Evolutionary conservation across 1,140 invertebrate species (phyloP).

Genomic region (Drosophila willistoni): DNA sequence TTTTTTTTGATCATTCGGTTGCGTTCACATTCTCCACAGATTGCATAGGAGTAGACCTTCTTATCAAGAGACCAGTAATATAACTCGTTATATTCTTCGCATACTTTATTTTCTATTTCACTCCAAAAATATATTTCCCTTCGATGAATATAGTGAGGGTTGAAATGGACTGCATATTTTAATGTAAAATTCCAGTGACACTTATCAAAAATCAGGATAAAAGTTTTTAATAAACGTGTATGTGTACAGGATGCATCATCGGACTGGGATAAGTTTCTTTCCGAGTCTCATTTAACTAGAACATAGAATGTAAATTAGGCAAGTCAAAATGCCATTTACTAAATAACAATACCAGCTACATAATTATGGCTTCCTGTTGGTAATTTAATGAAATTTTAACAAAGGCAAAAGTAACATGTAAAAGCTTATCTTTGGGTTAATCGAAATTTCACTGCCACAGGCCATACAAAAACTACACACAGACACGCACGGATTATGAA

Average conservation of each 20-base stretch:
- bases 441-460: constrained; percentile 55
- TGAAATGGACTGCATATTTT: too few relatives aligned
- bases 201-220: too few relatives aligned
- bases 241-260: background rate
- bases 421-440: constrained; percentile 57
- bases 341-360: constrained; percentile 30
- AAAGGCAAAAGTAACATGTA: constrained; percentile 51
- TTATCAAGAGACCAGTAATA: too few relatives aligned
- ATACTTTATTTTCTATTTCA: too few relatives aligned
- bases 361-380: constrained; percentile 55
- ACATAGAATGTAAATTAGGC: constrained; percentile 54
- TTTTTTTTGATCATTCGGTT: too few relatives aligned
- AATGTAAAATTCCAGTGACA: too few relatives aligned
- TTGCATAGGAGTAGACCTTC: too few relatives aligned
- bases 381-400: constrained; percentile 57
- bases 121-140: too few relatives aligned
- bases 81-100: too few relatives aligned
- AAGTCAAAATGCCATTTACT: constrained; percentile 25
- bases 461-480: constrained; percentile 45
- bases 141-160: too few relatives aligned
- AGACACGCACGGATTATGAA: constrained; percentile 46
- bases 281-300: constrained; percentile 14
- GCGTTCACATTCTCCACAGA: too few relatives aligned
- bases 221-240: too few relatives aligned
- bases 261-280: background rate